Evolutionary conservation across 2,888 invertebrate species (phyloP).

Genomic region (Apotomis turbidana): DNA sequence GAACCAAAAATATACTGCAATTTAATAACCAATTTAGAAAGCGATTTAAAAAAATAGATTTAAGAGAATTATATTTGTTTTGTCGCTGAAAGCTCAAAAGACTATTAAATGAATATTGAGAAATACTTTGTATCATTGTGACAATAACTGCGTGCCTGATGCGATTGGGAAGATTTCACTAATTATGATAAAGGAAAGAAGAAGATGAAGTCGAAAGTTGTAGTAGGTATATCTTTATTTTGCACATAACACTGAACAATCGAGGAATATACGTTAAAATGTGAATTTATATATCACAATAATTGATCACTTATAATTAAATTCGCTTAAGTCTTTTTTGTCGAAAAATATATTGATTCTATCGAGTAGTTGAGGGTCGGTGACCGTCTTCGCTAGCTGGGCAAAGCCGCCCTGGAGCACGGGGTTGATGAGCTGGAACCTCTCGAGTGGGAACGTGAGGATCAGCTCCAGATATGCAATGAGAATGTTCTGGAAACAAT

Average conservation of each 20-base stretch:
- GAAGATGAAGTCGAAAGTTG: conserved; percentile 47
- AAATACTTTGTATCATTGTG: conserved; percentile 15
- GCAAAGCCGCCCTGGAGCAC: conserved; percentile 74
- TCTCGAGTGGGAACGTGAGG: conserved; percentile 84
- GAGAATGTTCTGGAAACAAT: conserved; percentile 93
- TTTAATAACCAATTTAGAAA: conserved; percentile 45
- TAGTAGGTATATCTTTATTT: conserved; percentile 73
- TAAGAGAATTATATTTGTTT: conserved; percentile 55
- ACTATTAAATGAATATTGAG: conserved; percentile 59
- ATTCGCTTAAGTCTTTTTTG: conserved; percentile 77
- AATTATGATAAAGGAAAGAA: not conserved
- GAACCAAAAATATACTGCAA: conserved; percentile 73
- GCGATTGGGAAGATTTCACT: too few species aligned
- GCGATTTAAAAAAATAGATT: conserved; percentile 23
- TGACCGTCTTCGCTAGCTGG: conserved; percentile 75
- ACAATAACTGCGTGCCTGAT: conserved; percentile 18
- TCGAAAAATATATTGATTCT: conserved; percentile 82
- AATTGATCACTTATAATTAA: conserved; percentile 74
- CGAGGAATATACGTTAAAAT: conserved; percentile 67
- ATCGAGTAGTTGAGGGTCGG: conserved; percentile 77
- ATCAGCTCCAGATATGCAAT: conserved; percentile 93
- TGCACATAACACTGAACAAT: conserved; percentile 72
- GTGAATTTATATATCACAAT: conserved; percentile 63
- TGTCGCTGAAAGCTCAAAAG: conserved; percentile 55
- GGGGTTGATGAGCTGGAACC: conserved; percentile 80